These are phyloP conservation scores for Microctonus hyperodae DNA, from an alignment of 2,888 invertebrate species.

Conservation along the genomic window DNA sequence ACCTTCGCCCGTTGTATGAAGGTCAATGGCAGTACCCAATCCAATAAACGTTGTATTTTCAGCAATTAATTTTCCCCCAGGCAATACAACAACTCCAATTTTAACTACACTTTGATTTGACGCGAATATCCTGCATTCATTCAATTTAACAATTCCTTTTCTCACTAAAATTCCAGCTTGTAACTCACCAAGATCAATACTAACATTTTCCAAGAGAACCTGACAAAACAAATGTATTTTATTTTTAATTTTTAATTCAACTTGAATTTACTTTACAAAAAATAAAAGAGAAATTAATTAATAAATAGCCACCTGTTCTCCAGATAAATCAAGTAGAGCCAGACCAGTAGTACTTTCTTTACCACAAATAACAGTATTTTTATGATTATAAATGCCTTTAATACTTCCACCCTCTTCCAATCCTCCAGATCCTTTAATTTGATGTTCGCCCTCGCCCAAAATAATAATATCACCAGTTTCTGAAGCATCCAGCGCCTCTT, in stretches of 20 bases:
- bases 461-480: slow-evolving; percentile 64
- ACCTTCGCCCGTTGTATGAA: slow-evolving; percentile 52
- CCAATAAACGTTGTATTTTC: slow-evolving; percentile 64
- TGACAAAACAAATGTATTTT: slow-evolving; percentile 30
- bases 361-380: slow-evolving; percentile 59
- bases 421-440: slow-evolving; percentile 64
- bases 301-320: slow-evolving; percentile 57
- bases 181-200: slow-evolving; percentile 65
- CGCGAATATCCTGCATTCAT: slow-evolving; percentile 66
- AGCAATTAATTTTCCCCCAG: slow-evolving; percentile 62
- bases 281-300: background rate
- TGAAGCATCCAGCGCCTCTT: slow-evolving; percentile 61
- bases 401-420: slow-evolving; percentile 66
- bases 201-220: slow-evolving; percentile 66
- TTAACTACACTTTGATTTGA: slow-evolving; percentile 65
- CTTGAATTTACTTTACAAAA: background rate
- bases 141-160: slow-evolving; percentile 64
- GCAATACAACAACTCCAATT: slow-evolving; percentile 66
- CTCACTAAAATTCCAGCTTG: slow-evolving; percentile 66
- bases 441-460: slow-evolving; percentile 65
- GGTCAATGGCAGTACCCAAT: slow-evolving; percentile 66
- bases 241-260: background rate
- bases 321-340: slow-evolving; percentile 66
- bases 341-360: slow-evolving; percentile 64
- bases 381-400: slow-evolving; percentile 53